Evolutionary conservation across 2,797 vertebrate species (phyloP), one percentile per base, ranked within the genome.

Genomic region (Enteromius unitaeniatus): DNA sequence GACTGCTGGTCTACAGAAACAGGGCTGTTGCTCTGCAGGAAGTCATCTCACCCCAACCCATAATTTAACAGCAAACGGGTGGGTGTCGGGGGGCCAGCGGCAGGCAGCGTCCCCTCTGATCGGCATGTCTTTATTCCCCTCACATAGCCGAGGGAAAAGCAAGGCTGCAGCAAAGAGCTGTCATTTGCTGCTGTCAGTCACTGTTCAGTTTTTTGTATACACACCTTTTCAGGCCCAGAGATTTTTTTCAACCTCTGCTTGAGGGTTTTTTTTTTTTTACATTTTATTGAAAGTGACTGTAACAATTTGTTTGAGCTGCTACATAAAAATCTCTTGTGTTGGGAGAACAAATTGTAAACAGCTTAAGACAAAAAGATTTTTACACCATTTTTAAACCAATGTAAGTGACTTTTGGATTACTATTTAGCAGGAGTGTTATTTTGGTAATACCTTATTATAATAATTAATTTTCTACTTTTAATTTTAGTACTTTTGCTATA

Each of bases 71-170:
- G 77, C 65, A 74, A 72, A 45, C 45, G 76, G 65, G 37, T 64
- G 72, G 21, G 47, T 21, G 23, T 42, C 13, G 40, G 47, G 62
- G 49, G 26, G 73, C 42, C 34, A 67, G 37, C 55, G 62, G 68
- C 81, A 79, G 65, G 37, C 49, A 28, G 34, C 13, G 49, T 23
- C 55, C 49, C 78, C 67, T 80, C 47, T 83, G 80, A 85, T 87
- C 79, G 76, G 47, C 81, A 79, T 65, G 75, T 82, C 86, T 83
- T 83, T 76, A 87, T 85, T 87, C 79, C 62, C 75, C 51, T 86
- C 86, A 85, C 82, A 83, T 62, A 28, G 15, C 79, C 31, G 19
- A 69, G 65, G 58, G 78, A 81, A 67, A 78, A 81, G 40, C 55
- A 74, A 75, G 65, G 67, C 77, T 69, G 72, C 19, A 72, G 62